Base-by-base conservation (phyloP, 2,888 invertebrate genomes). In the Serripes groenlandicus region DNA sequence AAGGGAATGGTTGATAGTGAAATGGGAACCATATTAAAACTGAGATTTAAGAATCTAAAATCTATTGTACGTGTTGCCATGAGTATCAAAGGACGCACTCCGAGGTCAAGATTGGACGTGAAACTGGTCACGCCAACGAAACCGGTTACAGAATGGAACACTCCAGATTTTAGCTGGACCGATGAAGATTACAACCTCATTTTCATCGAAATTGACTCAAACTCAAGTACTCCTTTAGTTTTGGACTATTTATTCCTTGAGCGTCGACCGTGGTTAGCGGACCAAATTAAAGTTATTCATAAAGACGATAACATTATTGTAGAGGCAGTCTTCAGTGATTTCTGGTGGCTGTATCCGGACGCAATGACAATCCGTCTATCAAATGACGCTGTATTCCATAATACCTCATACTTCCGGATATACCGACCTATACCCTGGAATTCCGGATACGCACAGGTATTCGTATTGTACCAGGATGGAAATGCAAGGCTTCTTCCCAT, bases 391-490 rank as follows among this genome's bases (percentile, higher is more conserved):
- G 75, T 74, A 7, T 86, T 78, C 28, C 74, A 88, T 68, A 85
- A 86, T 56, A 85, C 87, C 0, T 88, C 89, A 18, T 90, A 90
- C 66, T 87, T 91, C 30, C 75, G 88, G n/a, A 82, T 91, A 23
- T 90, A 90, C 52, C 60, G 86, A 26, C 88, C 90, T 4, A 78
- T 90, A 49, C 90, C 90, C 0, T 89, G 88, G 88, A 87, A 87
- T 64, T 76, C 74, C 34, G 89, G 90, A 3, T 90, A 87, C 68
- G 87, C 88, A 0, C 90, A 91, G 72, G 88, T 90, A 4, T 88
- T 91, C 62, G 91, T 91, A 7, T 58, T 91, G 30, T 91, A 91
- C 49, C 88, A 90, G 54, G 91, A 91, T 70, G 90, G 91, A 37
- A 91, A 91, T 69, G 81, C 85, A 4, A 87, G 91, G 30, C 70